phyloP scores from a whole-genome alignment of 2,113 vertebrate species.

The Genyomyrus donnyi region DNA sequence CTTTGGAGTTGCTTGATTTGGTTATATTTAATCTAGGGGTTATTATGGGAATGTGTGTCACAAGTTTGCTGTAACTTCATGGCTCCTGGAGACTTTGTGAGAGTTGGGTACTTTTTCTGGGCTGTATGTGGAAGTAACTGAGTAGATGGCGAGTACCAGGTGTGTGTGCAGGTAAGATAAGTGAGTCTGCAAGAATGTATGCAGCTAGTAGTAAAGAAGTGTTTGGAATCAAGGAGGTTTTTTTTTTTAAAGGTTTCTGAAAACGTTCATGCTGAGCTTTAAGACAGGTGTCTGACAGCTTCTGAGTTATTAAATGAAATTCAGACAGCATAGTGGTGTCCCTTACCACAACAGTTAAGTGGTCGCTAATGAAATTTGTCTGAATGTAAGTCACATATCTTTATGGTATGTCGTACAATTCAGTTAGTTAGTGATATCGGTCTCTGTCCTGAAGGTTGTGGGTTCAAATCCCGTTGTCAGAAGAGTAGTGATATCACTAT shows the following conservation, averaged over 20 bases:
- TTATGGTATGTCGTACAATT: neutral
- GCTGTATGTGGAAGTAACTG: neutral
- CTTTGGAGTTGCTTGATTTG: neutral
- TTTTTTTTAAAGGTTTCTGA: neutral
- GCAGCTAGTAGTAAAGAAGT: neutral
- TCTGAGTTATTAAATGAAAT: neutral
- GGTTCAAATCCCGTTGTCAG: neutral
- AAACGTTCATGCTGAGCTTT: neutral
- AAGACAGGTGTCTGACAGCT: neutral
- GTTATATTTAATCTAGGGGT: neutral
- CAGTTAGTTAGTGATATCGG: neutral
- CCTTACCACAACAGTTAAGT: neutral
- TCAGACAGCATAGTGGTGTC: neutral
- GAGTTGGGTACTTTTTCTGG: neutral
- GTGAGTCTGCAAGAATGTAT: neutral
- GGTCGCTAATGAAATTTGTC: neutral
- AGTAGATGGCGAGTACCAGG: neutral
- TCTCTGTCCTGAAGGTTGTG: neutral
- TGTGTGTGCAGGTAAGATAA: conserved; percentile 3
- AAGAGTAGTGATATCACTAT: neutral
- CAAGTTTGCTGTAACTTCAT: neutral
- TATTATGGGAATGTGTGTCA: neutral
- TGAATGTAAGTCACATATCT: neutral
- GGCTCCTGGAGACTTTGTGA: neutral
- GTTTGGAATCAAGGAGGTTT: neutral